Evolutionary conservation across 2,888 invertebrate genomes (phyloP).

Genomic region (Ornithoptera priamus): DNA sequence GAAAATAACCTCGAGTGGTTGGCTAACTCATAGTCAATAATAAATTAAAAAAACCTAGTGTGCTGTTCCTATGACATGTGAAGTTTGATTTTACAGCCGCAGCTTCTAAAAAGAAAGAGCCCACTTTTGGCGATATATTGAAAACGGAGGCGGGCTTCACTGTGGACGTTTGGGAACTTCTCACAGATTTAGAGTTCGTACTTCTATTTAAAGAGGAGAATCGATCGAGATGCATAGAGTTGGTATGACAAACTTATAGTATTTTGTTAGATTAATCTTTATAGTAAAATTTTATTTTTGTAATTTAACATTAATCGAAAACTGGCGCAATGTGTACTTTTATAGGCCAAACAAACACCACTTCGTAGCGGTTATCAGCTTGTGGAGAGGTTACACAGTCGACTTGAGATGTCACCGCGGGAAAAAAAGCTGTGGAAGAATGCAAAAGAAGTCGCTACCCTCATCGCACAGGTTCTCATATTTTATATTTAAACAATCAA

Average conservation of each 20-base stretch:
- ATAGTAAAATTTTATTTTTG: background rate
- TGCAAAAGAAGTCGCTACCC: constrained; percentile 67
- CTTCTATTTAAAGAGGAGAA: constrained; percentile 61
- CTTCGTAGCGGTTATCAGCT: constrained; percentile 55
- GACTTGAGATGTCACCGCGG: constrained; percentile 57
- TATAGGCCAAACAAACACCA: constrained; percentile 65
- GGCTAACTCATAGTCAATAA: too few species aligned
- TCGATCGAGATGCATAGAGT: constrained; percentile 56
- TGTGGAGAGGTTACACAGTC: constrained; percentile 61
- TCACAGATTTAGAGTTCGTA: constrained; percentile 68
- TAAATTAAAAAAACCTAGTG: too few species aligned
- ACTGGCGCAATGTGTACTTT: constrained; percentile 1
- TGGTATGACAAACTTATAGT: constrained; percentile 52
- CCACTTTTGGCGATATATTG: constrained; percentile 50
- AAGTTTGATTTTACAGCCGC: constrained; percentile 36
- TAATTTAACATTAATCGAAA: background rate
- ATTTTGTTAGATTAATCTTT: background rate
- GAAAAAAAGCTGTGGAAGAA: constrained; percentile 75
- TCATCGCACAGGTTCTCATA: constrained; percentile 63
- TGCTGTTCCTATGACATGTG: too few species aligned
- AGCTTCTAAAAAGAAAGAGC: constrained; percentile 31
- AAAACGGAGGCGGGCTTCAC: constrained; percentile 62
- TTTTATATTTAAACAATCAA: background rate
- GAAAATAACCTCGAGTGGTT: too few species aligned
- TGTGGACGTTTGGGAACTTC: constrained; percentile 59